phyloP scores from a whole-genome alignment of 2,888 invertebrate genomes.

The Caradrina clavipalpis region DNA sequence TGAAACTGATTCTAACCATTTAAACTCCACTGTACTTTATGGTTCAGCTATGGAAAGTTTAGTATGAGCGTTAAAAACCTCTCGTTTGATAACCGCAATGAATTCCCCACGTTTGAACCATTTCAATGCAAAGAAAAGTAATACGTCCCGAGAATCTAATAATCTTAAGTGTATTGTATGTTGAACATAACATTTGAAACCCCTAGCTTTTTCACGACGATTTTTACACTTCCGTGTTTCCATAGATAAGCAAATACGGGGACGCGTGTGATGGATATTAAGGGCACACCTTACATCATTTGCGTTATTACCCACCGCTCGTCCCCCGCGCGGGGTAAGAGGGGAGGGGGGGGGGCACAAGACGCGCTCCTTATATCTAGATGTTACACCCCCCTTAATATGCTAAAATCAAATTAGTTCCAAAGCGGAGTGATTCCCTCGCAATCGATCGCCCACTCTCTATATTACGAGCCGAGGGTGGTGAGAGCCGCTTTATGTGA shows the following conservation, averaged over 20 bases:
- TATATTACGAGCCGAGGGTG: slow-evolving; percentile 80
- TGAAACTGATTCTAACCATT: slow-evolving; percentile 8
- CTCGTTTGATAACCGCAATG: slow-evolving; percentile 11
- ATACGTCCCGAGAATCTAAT: slow-evolving; percentile 73
- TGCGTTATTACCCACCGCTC: slow-evolving; percentile 85
- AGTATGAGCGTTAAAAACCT: slow-evolving; percentile 21
- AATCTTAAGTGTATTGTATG: slow-evolving; percentile 84
- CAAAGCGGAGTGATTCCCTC: slow-evolving; percentile 88
- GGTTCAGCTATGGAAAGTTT: slow-evolving; percentile 4
- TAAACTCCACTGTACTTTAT: not conserved
- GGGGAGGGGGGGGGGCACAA: slow-evolving; percentile 80
- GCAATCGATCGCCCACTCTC: slow-evolving; percentile 84
- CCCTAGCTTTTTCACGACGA: slow-evolving; percentile 84
- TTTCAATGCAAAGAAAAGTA: slow-evolving; percentile 50
- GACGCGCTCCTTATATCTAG: slow-evolving; percentile 89
- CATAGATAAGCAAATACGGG: slow-evolving; percentile 91
- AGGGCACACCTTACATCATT: slow-evolving; percentile 91
- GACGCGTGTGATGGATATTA: slow-evolving; percentile 91
- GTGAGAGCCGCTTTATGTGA: slow-evolving; percentile 75
- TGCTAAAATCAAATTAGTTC: slow-evolving; percentile 91
- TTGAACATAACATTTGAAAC: slow-evolving; percentile 77
- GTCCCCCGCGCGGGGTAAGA: slow-evolving; percentile 58
- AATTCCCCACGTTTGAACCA: slow-evolving; percentile 35
- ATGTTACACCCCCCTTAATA: slow-evolving; percentile 88
- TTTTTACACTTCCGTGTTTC: slow-evolving; percentile 90